A percentile compares a stretch with the other conserved stretches of the same genome.
Evolutionary conservation across 1,140 invertebrate species (phyloP).

Genomic region (Probaryconus sp.): DNA sequence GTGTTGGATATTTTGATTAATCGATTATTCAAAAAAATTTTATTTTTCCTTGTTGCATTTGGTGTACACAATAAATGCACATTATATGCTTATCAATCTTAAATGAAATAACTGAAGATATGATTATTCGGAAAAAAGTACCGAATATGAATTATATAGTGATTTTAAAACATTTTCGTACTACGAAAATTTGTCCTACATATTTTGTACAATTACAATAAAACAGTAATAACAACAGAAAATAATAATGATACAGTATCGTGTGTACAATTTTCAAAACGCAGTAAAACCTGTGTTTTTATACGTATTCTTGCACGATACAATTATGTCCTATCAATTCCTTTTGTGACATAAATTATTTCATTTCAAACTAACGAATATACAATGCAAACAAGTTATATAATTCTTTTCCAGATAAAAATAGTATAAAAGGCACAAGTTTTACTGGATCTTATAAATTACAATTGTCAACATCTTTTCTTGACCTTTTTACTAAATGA

Average conservation of each 20-base stretch:
- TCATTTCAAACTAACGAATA: no score
- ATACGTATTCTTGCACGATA: not conserved
- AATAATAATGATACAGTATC: conserved; percentile 36
- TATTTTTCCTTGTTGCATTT: not conserved
- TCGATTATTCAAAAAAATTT: no score
- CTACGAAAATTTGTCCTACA: not conserved
- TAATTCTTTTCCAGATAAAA: not conserved
- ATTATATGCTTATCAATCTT: no score
- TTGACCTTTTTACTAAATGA: conserved; percentile 5
- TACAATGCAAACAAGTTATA: not conserved
- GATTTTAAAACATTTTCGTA: no score
- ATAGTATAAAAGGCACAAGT: not conserved
- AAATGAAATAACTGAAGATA: no score
- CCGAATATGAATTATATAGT: no score
- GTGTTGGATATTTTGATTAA: no score
- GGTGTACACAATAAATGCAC: no score
- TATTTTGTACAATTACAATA: not conserved
- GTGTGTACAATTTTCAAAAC: conserved; percentile 8
- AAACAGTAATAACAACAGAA: conserved; percentile 36
- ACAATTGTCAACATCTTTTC: conserved; percentile 31
- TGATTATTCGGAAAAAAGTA: no score
- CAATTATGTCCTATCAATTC: not conserved
- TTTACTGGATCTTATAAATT: conserved; percentile 18
- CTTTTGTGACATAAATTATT: not conserved
- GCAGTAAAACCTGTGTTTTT: conserved; percentile 9